Conservation (phyloP, 2,888 invertebrate genomes). For the Dryomyza anilis region DNA sequence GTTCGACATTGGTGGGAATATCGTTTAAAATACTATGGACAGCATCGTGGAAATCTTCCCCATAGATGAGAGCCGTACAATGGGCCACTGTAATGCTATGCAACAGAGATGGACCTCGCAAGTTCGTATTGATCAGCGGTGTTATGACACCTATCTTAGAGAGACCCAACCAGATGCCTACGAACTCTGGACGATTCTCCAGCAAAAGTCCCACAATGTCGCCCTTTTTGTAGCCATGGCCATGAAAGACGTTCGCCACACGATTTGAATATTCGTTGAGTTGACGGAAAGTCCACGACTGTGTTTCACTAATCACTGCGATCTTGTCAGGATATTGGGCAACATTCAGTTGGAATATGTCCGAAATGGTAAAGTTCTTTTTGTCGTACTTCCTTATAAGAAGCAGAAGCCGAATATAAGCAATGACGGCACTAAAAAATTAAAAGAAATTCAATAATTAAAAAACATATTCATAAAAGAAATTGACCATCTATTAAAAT, state of each 20-base stretch:
- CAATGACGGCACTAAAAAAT: constrained; percentile 69
- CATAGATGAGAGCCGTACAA: constrained; percentile 85
- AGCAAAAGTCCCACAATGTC: constrained; percentile 88
- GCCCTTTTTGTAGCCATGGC: constrained; percentile 81
- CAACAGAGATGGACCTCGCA: constrained; percentile 78
- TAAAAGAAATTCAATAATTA: constrained; percentile 19
- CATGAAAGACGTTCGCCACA: constrained; percentile 79
- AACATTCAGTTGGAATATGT: constrained; percentile 78
- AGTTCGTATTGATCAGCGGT: constrained; percentile 93
- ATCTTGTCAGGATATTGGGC: constrained; percentile 81
- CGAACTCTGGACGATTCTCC: constrained; percentile 91
- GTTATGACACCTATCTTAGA: constrained; percentile 84
- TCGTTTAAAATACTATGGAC: constrained; percentile 73
- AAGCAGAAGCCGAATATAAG: constrained; percentile 71
- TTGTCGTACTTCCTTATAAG: constrained; percentile 70
- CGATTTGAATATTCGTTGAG: constrained; percentile 87
- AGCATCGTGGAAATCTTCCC: constrained; percentile 63
- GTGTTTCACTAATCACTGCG: constrained; percentile 73
- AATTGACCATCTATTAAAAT: too few species aligned
- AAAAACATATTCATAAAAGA: too few species aligned
- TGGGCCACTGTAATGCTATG: constrained; percentile 92
- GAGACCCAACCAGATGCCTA: constrained; percentile 91
- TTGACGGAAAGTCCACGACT: constrained; percentile 83
- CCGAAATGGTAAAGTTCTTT: constrained; percentile 76
- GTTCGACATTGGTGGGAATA: constrained; percentile 69